Conservation (phyloP, 2,888 invertebrate species). For the Tenthredo livida region DNA sequence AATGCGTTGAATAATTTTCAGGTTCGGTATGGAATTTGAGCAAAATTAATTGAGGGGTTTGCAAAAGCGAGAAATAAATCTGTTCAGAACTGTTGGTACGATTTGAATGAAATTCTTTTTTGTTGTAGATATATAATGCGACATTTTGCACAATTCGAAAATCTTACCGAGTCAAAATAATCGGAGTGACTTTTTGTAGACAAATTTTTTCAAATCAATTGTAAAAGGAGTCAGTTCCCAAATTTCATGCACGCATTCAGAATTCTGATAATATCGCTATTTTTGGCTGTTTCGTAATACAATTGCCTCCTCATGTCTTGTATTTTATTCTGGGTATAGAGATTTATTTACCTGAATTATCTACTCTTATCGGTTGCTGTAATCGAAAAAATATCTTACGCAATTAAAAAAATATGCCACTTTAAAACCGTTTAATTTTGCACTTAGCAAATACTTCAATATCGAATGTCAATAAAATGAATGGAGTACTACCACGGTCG, state of each 20-base stretch:
- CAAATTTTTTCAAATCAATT: too few relatives aligned
- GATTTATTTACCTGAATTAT: background rate
- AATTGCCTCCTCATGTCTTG: background rate
- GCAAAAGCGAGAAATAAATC: background rate
- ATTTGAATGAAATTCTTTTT: background rate
- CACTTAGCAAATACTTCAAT: background rate
- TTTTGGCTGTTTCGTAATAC: too few relatives aligned
- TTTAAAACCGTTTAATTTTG: background rate
- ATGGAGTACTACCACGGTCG: background rate
- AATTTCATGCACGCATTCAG: background rate
- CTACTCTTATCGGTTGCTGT: background rate
- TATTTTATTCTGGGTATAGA: background rate
- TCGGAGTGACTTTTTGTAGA: too few relatives aligned
- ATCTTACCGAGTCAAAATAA: too few relatives aligned
- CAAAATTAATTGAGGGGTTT: background rate
- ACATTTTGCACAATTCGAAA: too few relatives aligned
- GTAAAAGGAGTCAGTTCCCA: too few relatives aligned
- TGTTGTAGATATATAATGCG: too few relatives aligned
- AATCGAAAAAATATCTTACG: background rate
- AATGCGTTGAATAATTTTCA: background rate
- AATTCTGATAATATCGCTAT: background rate
- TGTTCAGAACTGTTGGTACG: background rate
- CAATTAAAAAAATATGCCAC: background rate
- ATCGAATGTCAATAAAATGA: background rate
- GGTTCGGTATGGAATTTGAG: background rate